phyloP scores from a whole-genome alignment of 2,797 vertebrate genomes.

The Halcyon badia region DNA sequence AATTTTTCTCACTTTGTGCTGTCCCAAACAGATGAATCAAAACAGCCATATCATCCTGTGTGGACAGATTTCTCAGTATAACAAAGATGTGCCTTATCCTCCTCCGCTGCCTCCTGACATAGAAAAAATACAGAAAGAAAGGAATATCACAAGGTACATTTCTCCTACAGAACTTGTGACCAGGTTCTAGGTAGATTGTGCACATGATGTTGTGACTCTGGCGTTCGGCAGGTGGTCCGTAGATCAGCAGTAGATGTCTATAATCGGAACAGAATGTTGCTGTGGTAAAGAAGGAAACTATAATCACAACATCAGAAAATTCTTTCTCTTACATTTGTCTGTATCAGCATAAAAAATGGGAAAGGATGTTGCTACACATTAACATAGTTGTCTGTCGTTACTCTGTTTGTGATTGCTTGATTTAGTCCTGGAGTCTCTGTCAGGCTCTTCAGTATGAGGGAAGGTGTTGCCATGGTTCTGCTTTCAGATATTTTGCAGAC shows the following conservation, averaged over 20 bases:
- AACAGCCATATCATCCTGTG: constrained; percentile 91
- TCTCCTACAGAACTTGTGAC: neutral
- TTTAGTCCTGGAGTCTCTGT: neutral
- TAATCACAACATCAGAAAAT: neutral
- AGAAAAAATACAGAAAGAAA: constrained; percentile 81
- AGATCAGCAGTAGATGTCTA: rapidly evolving
- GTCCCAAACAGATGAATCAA: constrained; percentile 89
- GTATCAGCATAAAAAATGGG: neutral
- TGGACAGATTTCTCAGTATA: constrained; percentile 97
- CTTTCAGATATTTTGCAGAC: neutral
- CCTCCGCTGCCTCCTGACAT: constrained; percentile 84
- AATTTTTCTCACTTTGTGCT: constrained; percentile 15
- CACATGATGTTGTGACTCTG: neutral
- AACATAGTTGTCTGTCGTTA: neutral
- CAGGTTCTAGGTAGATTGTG: neutral
- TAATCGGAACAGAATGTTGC: neutral
- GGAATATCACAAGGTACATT: constrained; percentile 86
- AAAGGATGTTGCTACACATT: neutral
- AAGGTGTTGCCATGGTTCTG: neutral
- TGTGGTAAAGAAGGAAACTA: neutral
- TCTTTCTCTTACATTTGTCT: neutral
- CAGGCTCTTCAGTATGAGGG: neutral
- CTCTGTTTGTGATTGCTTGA: neutral
- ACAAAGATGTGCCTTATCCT: constrained; percentile 94
- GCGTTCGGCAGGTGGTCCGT: neutral